Conservation (phyloP, 1,140 invertebrate species). For the Brachionus koreanus region DNA sequence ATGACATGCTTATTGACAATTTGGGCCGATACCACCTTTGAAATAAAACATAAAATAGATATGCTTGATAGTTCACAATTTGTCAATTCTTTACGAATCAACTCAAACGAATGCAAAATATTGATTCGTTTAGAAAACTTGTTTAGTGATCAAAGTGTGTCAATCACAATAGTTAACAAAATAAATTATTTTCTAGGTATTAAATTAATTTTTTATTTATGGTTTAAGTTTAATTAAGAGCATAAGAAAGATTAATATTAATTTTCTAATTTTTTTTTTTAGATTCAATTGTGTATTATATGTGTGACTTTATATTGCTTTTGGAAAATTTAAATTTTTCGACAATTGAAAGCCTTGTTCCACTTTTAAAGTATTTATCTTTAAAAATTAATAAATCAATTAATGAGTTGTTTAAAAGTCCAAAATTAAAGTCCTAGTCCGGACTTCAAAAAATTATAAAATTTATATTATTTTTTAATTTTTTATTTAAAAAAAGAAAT, state of each 20-base stretch:
- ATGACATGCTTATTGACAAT: not conserved
- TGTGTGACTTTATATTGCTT: not conserved
- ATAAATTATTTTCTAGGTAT: not conserved
- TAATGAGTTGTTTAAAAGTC: no score
- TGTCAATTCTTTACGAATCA: not conserved
- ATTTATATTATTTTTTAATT: not conserved
- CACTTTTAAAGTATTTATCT: not conserved
- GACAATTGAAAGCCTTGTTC: not conserved
- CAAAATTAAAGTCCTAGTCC: no score
- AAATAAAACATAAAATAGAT: constrained; percentile 8
- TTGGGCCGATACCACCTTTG: not conserved
- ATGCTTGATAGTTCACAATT: not conserved
- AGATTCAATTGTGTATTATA: constrained; percentile 31
- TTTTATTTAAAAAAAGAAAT: no score
- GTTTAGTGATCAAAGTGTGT: not conserved
- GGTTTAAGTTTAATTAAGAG: not conserved
- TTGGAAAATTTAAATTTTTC: constrained; percentile 1
- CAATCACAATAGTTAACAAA: not conserved
- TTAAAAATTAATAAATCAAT: no score
- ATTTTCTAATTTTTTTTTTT: not conserved
- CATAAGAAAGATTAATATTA: not conserved
- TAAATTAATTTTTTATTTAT: no score
- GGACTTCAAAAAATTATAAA: no score
- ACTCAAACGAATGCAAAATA: not conserved
- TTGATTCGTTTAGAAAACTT: not conserved